Percentiles rank a stretch among this genome's conserved stretches.
phyloP scores from a whole-genome alignment of 2,113 vertebrate genomes.

The Potamarius usumacintae region DNA sequence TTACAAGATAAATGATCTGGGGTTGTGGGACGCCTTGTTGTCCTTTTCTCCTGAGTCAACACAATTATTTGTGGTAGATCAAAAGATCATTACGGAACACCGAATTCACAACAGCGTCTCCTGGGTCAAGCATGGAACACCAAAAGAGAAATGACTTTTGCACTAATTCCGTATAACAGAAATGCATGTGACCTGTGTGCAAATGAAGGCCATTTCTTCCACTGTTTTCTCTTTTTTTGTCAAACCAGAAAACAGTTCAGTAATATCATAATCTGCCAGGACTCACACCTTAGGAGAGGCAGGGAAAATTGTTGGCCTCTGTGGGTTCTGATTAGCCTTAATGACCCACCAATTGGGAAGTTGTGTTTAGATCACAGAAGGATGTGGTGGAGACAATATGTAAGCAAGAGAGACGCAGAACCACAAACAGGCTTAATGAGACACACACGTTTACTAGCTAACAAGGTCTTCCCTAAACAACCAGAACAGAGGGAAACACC shows the following conservation, averaged over 20 bases:
- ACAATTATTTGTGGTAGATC: conserved; percentile 56
- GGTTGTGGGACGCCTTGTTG: conserved; percentile 39
- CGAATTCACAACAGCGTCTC: conserved; percentile 36
- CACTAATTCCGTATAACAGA: background rate
- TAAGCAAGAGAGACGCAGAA: conserved; percentile 65
- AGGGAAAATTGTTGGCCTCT: conserved; percentile 53
- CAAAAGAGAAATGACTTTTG: background rate
- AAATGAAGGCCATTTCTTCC: background rate
- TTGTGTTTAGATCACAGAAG: conserved; percentile 64
- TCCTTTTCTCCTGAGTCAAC: conserved; percentile 48
- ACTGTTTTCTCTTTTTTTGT: background rate
- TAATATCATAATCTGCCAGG: conserved; percentile 18
- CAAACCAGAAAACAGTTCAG: background rate
- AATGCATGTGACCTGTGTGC: too few species aligned
- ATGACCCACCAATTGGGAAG: conserved; percentile 71
- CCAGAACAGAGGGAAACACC: conserved; percentile 59
- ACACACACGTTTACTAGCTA: conserved; percentile 68
- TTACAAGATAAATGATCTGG: conserved; percentile 46
- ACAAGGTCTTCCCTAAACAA: conserved; percentile 61
- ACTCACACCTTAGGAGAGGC: conserved; percentile 12
- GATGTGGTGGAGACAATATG: conserved; percentile 64
- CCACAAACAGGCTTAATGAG: conserved; percentile 73
- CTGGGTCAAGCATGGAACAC: conserved; percentile 1
- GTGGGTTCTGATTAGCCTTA: conserved; percentile 74
- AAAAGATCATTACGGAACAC: conserved; percentile 46